Evolutionary conservation across 1,140 invertebrate species (phyloP).

Genomic region (Helicoverpa armigera): DNA sequence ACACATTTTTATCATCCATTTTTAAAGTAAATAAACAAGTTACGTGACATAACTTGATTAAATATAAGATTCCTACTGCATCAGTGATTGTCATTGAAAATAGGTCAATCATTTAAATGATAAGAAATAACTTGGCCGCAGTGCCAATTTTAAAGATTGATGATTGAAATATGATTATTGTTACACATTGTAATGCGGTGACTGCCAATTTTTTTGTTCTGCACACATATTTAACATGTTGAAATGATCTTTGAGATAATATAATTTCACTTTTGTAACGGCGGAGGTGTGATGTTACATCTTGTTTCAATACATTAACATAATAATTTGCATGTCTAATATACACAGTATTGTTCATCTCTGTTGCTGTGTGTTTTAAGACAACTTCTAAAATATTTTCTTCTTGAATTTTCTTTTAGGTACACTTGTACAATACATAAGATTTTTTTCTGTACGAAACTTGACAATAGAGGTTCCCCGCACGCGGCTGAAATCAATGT

Average conservation of each 20-base stretch:
- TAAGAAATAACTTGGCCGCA: background rate
- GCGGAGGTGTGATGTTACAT: too few relatives aligned
- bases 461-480: constrained; percentile 37
- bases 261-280: too few relatives aligned
- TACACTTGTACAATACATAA: constrained; percentile 11
- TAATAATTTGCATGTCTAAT: background rate
- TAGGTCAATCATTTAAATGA: background rate
- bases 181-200: background rate
- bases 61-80: background rate
- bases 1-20: too few relatives aligned
- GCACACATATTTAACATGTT: too few relatives aligned
- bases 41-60: too few relatives aligned
- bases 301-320: background rate
- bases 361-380: too few relatives aligned
- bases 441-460: constrained; percentile 44
- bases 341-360: background rate
- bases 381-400: background rate
- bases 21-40: too few relatives aligned
- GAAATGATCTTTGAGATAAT: too few relatives aligned
- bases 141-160: background rate
- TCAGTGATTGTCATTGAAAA: background rate
- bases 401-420: too few relatives aligned
- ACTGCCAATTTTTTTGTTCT: background rate
- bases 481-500: constrained; percentile 44
- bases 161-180: constrained; percentile 9